phyloP scores from a whole-genome alignment of 2,888 invertebrate species.

The Eilema depressum region DNA sequence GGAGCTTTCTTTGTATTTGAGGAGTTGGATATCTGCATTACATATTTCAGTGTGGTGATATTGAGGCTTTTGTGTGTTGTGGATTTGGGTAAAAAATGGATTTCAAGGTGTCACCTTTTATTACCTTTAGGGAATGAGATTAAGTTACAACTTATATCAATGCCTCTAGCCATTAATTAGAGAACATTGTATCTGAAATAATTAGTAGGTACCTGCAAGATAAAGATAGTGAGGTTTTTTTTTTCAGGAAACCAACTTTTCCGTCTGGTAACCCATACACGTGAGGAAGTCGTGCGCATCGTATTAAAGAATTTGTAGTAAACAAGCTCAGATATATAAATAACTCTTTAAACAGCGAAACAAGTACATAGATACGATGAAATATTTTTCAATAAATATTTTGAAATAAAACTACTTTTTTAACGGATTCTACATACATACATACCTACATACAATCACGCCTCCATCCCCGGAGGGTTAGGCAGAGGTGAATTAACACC shows the following conservation, averaged over 20 bases:
- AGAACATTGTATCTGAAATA: no score
- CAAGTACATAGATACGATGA: background rate
- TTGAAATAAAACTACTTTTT: no score
- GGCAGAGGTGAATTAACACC: no score
- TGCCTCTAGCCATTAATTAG: no score
- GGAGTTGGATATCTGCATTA: background rate
- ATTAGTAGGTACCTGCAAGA: no score
- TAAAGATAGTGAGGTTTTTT: background rate
- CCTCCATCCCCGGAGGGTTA: no score
- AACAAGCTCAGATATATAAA: conserved; percentile 7
- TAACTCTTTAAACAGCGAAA: conserved; percentile 5
- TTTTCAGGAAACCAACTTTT: background rate
- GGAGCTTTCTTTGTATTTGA: background rate
- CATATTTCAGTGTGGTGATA: background rate
- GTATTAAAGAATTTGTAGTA: background rate
- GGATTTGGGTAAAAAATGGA: no score
- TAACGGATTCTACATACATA: no score
- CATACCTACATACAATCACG: no score
- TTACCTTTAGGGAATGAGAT: no score
- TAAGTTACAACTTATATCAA: no score
- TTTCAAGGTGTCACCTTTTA: no score
- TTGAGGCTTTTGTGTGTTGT: background rate
- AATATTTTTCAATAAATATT: background rate
- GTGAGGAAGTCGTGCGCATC: conserved; percentile 3
- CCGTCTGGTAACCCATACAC: background rate